Evolutionary conservation across 2,113 vertebrate species (phyloP).

Genomic region (Phrynocephalus versicolor): DNA sequence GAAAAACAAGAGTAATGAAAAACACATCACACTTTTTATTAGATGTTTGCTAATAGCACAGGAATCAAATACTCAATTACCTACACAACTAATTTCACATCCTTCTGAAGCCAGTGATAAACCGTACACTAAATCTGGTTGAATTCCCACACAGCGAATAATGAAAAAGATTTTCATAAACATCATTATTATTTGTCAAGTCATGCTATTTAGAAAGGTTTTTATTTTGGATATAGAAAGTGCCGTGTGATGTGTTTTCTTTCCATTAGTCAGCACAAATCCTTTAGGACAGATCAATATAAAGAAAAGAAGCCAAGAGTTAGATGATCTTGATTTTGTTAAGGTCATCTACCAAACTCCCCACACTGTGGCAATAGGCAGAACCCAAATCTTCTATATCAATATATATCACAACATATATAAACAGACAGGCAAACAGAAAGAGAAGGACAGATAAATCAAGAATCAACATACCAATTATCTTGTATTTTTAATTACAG

Average conservation of each 20-base stretch:
- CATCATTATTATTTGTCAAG: constrained; percentile 1
- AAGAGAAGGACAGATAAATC: too few species aligned
- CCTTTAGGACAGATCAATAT: not conserved
- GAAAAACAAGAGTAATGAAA: constrained; percentile 19
- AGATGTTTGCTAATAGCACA: constrained; percentile 12
- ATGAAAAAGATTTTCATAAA: not conserved
- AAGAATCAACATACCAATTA: too few species aligned
- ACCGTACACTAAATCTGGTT: not conserved
- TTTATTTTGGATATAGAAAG: not conserved
- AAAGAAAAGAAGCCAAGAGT: not conserved
- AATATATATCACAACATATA: too few species aligned
- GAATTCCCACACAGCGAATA: too few species aligned
- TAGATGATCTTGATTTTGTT: too few species aligned
- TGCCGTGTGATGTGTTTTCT: not conserved
- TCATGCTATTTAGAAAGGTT: not conserved
- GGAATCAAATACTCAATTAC: not conserved
- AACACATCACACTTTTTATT: constrained; percentile 30
- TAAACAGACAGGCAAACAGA: too few species aligned
- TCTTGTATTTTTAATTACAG: too few species aligned
- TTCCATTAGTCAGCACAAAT: not conserved
- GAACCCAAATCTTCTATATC: not conserved
- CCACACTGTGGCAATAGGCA: not conserved
- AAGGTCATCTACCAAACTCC: too few species aligned
- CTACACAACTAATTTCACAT: not conserved
- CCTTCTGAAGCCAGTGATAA: constrained; percentile 1